These are phyloP conservation scores for Tangara arthus DNA, from an alignment of 2,797 vertebrate genomes.

Conservation along the genomic window DNA sequence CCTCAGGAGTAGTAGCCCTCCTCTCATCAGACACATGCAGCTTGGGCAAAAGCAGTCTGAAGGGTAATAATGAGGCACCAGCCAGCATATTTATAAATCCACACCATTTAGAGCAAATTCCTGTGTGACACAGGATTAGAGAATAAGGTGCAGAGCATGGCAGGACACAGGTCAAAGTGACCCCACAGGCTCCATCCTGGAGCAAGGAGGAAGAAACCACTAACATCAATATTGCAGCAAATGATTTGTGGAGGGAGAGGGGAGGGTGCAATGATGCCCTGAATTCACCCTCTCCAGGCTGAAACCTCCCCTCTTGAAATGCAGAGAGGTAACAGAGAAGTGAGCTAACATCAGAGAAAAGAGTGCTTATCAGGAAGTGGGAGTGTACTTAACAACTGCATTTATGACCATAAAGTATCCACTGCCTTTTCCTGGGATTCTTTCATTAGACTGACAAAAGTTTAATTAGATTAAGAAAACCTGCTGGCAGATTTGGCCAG, in stretches of 20 bases:
- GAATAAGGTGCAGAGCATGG: fast-evolving
- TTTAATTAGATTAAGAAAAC: neutral
- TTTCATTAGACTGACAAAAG: neutral
- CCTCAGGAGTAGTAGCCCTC: neutral
- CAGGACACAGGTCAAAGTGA: neutral
- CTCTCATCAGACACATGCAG: neutral
- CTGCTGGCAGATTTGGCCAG: neutral
- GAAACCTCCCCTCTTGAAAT: neutral
- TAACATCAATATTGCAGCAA: neutral
- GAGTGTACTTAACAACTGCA: neutral
- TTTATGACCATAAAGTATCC: neutral
- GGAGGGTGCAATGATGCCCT: neutral
- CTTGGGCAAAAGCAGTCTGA: neutral
- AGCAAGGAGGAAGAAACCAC: neutral
- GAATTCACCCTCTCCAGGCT: neutral
- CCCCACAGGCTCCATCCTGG: fast-evolving
- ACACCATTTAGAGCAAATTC: neutral
- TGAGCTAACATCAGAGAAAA: neutral
- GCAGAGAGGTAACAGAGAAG: neutral
- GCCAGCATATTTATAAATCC: neutral
- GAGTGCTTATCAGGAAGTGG: neutral
- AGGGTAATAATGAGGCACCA: neutral
- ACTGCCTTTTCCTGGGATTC: neutral
- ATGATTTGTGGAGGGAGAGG: neutral
- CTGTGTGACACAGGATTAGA: neutral